Percentiles rank a stretch among this genome's conserved stretches.
Evolutionary conservation across 2,888 invertebrate species (phyloP).

Genomic region (Reticulitermes lucifugus): DNA sequence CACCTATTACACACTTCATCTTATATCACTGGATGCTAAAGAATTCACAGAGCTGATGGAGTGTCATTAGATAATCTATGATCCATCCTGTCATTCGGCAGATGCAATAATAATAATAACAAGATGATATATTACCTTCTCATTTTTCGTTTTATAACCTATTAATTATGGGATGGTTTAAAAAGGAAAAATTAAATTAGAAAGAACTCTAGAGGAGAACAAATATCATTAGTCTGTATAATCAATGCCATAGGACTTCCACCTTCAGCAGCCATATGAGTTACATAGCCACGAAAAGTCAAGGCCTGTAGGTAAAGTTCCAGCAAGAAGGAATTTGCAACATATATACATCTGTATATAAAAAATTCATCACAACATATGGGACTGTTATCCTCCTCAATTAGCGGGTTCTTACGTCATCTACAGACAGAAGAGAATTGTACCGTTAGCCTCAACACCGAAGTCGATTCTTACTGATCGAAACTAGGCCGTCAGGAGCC

Average conservation of each 20-base stretch:
- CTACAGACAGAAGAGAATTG: not conserved
- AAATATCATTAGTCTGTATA: too few relatives aligned
- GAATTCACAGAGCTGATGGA: too few relatives aligned
- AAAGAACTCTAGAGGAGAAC: too few relatives aligned
- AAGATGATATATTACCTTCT: too few relatives aligned
- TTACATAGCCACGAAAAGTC: not conserved
- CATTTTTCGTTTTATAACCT: too few relatives aligned
- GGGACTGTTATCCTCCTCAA: conserved; percentile 26
- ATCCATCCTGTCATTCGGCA: too few relatives aligned
- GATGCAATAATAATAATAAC: too few relatives aligned
- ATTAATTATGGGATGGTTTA: too few relatives aligned
- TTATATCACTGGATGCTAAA: too few relatives aligned
- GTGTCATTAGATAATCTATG: too few relatives aligned
- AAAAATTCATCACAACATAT: conserved; percentile 19
- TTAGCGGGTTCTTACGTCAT: conserved; percentile 33
- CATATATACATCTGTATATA: conserved; percentile 10
- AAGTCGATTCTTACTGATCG: conserved; percentile 23
- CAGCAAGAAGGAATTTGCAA: conserved; percentile 23
- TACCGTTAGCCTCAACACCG: conserved; percentile 19
- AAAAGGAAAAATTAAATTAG: too few relatives aligned
- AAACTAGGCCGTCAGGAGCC: conserved; percentile 33
- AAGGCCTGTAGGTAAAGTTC: conserved; percentile 7
- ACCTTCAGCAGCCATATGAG: not conserved
- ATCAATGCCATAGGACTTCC: not conserved
- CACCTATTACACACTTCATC: too few relatives aligned